phyloP scores from a whole-genome alignment of 2,888 invertebrate species.

The Patella depressa region DNA sequence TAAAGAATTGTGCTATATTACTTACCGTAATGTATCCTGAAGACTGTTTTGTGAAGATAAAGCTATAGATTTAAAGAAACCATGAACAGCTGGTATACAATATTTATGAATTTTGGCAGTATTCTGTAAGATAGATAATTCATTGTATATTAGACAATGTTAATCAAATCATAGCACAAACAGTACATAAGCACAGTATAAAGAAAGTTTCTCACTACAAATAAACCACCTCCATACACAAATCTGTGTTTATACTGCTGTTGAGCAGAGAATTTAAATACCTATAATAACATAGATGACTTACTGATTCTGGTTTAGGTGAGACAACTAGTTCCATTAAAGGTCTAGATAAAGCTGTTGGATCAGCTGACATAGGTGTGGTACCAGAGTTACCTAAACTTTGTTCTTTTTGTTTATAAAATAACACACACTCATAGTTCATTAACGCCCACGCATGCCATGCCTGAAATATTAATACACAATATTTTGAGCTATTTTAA shows the following conservation, averaged over 20 bases:
- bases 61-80: slow-evolving; percentile 95
- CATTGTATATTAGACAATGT: neutral
- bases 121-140: slow-evolving; percentile 43
- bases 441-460: slow-evolving; percentile 99
- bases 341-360: slow-evolving; percentile 17
- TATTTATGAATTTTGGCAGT: slow-evolving; percentile 73
- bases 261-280: neutral
- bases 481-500: no score
- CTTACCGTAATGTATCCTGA: slow-evolving; percentile 87
- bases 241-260: neutral
- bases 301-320: slow-evolving; percentile 53
- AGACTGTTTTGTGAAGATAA: slow-evolving; percentile 89
- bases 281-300: slow-evolving; percentile 13
- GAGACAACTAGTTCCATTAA: slow-evolving; percentile 42
- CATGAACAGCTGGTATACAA: slow-evolving; percentile 93
- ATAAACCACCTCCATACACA: neutral
- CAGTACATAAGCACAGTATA: neutral
- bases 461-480: slow-evolving; percentile 74
- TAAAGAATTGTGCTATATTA: neutral
- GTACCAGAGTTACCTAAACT: slow-evolving; percentile 14
- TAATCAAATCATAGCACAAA: neutral
- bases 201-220: neutral
- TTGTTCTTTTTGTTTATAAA: slow-evolving; percentile 74
- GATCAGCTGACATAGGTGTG: slow-evolving; percentile 18
- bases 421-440: slow-evolving; percentile 93